phyloP scores from a whole-genome alignment of 2,888 invertebrate genomes.

The Aphodius granarius region DNA sequence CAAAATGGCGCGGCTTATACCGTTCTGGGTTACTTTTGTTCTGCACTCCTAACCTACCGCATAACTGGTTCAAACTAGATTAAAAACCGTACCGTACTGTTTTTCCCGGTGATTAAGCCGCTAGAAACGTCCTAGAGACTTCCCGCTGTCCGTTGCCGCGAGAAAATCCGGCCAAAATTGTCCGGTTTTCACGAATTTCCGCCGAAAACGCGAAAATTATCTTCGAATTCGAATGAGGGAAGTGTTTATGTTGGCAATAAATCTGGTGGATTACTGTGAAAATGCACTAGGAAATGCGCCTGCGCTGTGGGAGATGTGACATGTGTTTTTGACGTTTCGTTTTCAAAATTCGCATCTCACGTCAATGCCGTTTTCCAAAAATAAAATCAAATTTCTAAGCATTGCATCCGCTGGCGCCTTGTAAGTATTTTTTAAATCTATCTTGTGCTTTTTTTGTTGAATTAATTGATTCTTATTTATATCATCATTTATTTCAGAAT shows the following conservation, averaged over 20 bases:
- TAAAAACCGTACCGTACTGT: conserved; percentile 16
- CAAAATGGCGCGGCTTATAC: conserved; percentile 43
- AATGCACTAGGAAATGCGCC: conserved; percentile 6
- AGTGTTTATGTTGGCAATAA: conserved; percentile 8
- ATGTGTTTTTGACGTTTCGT: conserved; percentile 27
- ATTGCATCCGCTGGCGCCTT: conserved; percentile 19
- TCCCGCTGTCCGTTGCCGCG: neutral
- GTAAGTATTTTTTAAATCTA: conserved; percentile 13
- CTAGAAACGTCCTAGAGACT: neutral
- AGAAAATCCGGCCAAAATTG: neutral
- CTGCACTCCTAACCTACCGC: conserved; percentile 39
- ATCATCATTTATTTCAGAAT: conserved; percentile 15
- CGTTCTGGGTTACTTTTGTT: conserved; percentile 46
- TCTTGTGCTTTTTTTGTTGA: neutral
- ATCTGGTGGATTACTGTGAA: neutral
- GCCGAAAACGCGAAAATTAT: neutral
- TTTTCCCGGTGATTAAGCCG: neutral
- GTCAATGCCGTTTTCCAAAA: conserved; percentile 28
- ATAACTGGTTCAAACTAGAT: conserved; percentile 48
- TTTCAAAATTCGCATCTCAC: conserved; percentile 21
- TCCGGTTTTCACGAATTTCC: neutral
- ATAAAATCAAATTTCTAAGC: conserved; percentile 20
- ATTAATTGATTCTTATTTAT: neutral
- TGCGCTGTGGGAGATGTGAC: conserved; percentile 6
- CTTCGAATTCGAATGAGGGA: neutral